Percentiles rank a stretch among this genome's conserved stretches.
phyloP scores from a whole-genome alignment of 2,888 invertebrate species.

The Nephrocerus scutellatus region DNA sequence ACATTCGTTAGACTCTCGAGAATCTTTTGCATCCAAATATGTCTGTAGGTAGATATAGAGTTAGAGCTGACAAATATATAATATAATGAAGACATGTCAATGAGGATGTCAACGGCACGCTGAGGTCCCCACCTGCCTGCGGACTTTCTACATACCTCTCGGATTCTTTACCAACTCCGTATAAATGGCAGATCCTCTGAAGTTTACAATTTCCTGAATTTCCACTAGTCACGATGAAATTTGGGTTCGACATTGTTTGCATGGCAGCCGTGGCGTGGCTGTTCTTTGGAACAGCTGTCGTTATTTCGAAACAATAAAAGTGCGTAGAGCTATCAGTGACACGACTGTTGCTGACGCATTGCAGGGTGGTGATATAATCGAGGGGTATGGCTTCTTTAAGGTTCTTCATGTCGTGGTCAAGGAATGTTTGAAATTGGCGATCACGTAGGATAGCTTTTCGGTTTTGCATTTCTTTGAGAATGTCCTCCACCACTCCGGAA shows the following conservation, averaged over 20 bases:
- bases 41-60: slow-evolving; percentile 48
- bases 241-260: slow-evolving; percentile 39
- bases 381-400: slow-evolving; percentile 65
- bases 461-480: slow-evolving; percentile 69
- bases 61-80: no score
- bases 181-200: slow-evolving; percentile 41
- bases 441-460: slow-evolving; percentile 66
- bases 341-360: slow-evolving; percentile 46
- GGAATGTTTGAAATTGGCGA: slow-evolving; percentile 64
- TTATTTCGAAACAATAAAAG: slow-evolving; percentile 46
- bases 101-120: no score
- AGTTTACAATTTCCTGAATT: slow-evolving; percentile 43
- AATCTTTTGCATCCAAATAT: slow-evolving; percentile 72
- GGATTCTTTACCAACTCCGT: slow-evolving; percentile 47
- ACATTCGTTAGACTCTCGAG: slow-evolving; percentile 63
- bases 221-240: slow-evolving; percentile 40
- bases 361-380: slow-evolving; percentile 50
- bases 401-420: slow-evolving; percentile 62
- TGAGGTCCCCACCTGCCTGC: not conserved
- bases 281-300: slow-evolving; percentile 42
- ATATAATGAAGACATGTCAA: no score
- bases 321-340: slow-evolving; percentile 47
- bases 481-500: slow-evolving; percentile 59
- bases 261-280: slow-evolving; percentile 18
- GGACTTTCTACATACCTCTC: slow-evolving; percentile 31